Percentiles rank a stretch among this genome's conserved stretches.
Conservation (phyloP, 2,113 vertebrate species). For the Microcebus ravelobensis region DNA sequence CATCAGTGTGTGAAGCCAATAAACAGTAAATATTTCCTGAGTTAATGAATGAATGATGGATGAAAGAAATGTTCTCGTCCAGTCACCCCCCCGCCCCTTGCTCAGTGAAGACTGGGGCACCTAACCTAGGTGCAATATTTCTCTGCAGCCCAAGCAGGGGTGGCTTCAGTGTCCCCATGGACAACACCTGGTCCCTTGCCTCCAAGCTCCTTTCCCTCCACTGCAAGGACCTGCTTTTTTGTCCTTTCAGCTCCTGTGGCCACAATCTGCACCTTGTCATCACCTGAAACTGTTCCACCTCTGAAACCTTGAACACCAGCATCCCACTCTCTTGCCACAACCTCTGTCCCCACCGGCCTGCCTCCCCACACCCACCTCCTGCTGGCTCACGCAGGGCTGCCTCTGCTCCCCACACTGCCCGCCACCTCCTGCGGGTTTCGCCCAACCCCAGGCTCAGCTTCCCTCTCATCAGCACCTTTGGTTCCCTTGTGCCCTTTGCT, state of each 20-base stretch:
- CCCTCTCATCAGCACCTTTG: background rate
- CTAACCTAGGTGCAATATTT: background rate
- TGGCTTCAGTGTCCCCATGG: background rate
- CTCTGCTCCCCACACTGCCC: background rate
- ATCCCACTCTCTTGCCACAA: background rate
- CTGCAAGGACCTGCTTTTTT: background rate
- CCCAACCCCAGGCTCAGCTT: background rate
- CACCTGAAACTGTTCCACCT: slow-evolving; percentile 57
- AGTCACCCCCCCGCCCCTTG: background rate
- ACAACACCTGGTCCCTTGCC: fast-evolving
- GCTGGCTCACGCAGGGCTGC: fast-evolving
- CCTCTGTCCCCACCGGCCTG: background rate
- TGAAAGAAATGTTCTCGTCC: background rate
- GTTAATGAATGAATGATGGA: background rate
- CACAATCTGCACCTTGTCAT: slow-evolving; percentile 10
- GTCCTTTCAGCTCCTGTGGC: background rate
- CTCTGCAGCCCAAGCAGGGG: background rate
- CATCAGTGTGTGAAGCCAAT: too few species aligned
- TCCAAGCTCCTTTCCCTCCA: background rate
- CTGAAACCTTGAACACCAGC: background rate
- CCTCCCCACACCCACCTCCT: background rate
- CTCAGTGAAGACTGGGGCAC: background rate
- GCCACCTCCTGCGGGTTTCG: background rate
- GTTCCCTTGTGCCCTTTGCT: background rate
- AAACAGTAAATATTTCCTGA: background rate